Conservation (phyloP, 1,140 invertebrate species). For the Nomia melanderi region DNA sequence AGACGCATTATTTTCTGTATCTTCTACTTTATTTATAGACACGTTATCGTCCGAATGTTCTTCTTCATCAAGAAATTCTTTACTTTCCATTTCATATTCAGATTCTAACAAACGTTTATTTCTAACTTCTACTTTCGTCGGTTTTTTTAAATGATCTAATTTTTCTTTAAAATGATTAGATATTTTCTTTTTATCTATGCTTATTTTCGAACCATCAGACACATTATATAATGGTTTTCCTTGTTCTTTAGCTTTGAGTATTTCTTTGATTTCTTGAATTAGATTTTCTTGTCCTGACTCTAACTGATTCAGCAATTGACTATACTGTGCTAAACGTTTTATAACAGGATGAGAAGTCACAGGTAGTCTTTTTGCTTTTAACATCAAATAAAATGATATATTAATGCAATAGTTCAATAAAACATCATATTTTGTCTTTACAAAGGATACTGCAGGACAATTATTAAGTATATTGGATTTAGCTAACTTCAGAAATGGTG, state of each 20-base stretch:
- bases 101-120: neutral
- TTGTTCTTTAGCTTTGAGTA: conserved; percentile 73
- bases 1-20: conserved; percentile 37
- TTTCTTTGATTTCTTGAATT: conserved; percentile 77
- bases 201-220: conserved; percentile 49
- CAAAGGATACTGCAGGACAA: conserved; percentile 84
- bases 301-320: conserved; percentile 88
- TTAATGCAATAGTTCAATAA: conserved; percentile 92
- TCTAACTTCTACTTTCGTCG: neutral
- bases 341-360: conserved; percentile 92
- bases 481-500: conserved; percentile 85
- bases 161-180: conserved; percentile 33
- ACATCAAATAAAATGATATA: conserved; percentile 91
- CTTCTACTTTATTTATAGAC: conserved; percentile 42
- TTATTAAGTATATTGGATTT: conserved; percentile 82
- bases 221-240: conserved; percentile 62
- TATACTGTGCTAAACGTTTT: conserved; percentile 90
- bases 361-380: conserved; percentile 87
- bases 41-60: conserved; percentile 39
- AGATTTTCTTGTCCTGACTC: conserved; percentile 85
- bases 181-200: conserved; percentile 25
- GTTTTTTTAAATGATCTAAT: neutral
- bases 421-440: conserved; percentile 87
- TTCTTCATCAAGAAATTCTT: conserved; percentile 20
- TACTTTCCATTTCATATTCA: neutral